Evolutionary conservation across 2,113 vertebrate species (phyloP), one percentile per base, ranked within the genome.

Genomic region (Pluvianellus socialis): DNA sequence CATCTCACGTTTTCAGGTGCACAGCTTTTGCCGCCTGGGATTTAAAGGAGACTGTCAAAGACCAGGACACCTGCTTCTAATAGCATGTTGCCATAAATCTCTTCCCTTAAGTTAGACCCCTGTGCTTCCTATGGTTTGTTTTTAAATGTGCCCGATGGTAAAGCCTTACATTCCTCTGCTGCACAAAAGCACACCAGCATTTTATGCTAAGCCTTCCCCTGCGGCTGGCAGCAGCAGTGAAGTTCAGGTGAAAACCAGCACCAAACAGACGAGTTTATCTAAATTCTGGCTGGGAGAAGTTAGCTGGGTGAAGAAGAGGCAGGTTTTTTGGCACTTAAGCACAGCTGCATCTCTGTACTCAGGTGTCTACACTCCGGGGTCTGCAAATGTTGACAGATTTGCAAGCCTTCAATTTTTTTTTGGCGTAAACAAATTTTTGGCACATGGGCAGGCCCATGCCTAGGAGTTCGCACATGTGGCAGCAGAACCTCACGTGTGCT

Each of bases 391-490:
- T 49, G 32, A 49, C 7, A 4, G 27, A 23, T 19, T 44, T 80
- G 15, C 20, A 62, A n/a, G 7, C 10, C 5, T 47, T 55, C 14
- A 9, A 14, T 82, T 50, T 70, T 87, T 74, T 68, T 79, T 61
- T 71, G 13, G 12, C 1, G 2, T 30, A 8, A 27, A 44, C 0
- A 9, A 30, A 10, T 40, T 94, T 86, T 84, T 50, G 82, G 65
- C 14, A 12, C 7, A 21, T 7, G 14, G 35, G 27, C 42, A 83
- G 20, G 70, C 40, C 72, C 3, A 1, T 52, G 74, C 44, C 67
- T 94, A 67, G 77, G n/a, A 79, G 76, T 95, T 88, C 87, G 72
- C 81, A 65, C 74, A 73, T 77, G 71, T 95, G 82, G 68, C 82
- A 72, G 35, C 45, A 87, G 63, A 92, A 67, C 32, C 61, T 87